These are phyloP conservation scores for Mallotus villosus DNA, from an alignment of 2,797 vertebrate species.

Conservation along the genomic window DNA sequence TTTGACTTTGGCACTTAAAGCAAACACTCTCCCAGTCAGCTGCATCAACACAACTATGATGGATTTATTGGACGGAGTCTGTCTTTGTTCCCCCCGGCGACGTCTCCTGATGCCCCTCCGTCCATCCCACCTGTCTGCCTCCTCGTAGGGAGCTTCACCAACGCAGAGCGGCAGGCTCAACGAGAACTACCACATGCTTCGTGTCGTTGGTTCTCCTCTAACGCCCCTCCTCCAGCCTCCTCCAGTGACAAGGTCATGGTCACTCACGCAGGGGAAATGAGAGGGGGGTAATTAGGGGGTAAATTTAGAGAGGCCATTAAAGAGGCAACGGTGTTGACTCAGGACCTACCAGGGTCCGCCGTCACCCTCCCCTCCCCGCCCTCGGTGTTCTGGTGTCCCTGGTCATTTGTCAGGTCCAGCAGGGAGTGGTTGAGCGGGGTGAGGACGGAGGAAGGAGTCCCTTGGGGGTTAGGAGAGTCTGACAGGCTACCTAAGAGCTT, in stretches of 20 bases:
- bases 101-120: not conserved
- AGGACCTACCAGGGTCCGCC: constrained; percentile 52
- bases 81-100: constrained; percentile 38
- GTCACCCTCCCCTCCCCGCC: constrained; percentile 51
- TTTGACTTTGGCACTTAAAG: constrained; percentile 60
- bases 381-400: constrained; percentile 59
- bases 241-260: constrained; percentile 62
- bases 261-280: constrained; percentile 56
- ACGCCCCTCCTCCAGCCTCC: constrained; percentile 23
- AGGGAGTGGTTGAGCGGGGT: constrained; percentile 51
- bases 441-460: constrained; percentile 60
- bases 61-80: constrained; percentile 34
- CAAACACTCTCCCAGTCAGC: constrained; percentile 65
- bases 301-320: constrained; percentile 73
- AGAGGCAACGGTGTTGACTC: constrained; percentile 62
- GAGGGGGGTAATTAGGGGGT: constrained; percentile 66
- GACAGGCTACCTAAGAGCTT: constrained; percentile 66
- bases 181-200: not conserved
- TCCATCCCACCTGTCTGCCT: not conserved
- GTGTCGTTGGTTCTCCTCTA: not conserved
- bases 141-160: not conserved
- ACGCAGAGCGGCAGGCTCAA: not conserved
- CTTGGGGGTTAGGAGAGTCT: constrained; percentile 47
- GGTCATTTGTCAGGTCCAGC: constrained; percentile 69
- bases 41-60: constrained; percentile 56